Conservation (phyloP, 2,888 invertebrate species). For the Apomyelois bistriatella region DNA sequence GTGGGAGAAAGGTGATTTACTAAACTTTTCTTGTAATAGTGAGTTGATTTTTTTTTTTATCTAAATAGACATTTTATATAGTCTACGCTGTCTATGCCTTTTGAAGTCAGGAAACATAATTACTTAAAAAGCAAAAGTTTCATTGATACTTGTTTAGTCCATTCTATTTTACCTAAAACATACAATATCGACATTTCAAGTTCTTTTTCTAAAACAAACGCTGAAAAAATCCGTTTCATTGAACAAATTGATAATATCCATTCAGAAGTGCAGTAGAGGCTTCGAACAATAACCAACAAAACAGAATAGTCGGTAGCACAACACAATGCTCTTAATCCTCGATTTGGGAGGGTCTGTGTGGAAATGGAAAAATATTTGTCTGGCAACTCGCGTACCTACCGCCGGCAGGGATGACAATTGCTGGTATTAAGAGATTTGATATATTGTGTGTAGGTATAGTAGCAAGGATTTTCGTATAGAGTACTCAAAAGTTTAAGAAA, state of each 20-base stretch:
- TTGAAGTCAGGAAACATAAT: no score
- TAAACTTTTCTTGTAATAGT: background rate
- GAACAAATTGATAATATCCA: conserved; percentile 21
- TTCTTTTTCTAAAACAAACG: background rate
- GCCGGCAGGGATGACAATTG: conserved; percentile 14
- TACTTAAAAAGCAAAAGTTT: no score
- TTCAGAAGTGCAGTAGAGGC: conserved; percentile 18
- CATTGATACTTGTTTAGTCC: no score
- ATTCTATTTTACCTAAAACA: no score
- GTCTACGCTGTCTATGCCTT: no score
- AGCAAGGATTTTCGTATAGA: no score
- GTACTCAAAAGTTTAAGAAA: no score
- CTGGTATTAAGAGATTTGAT: conserved; percentile 8
- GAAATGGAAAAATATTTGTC: conserved; percentile 78
- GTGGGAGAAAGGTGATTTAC: background rate
- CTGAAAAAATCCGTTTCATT: conserved; percentile 15
- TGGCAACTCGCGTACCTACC: conserved; percentile 38
- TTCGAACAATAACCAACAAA: conserved; percentile 37
- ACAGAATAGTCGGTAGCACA: conserved; percentile 40
- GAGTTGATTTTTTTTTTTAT: no score
- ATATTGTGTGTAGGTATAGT: background rate
- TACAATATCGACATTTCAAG: no score
- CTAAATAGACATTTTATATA: no score
- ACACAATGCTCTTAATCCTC: conserved; percentile 63
- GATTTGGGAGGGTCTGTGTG: conserved; percentile 55